Conservation (phyloP, 1,140 invertebrate species). For the Camponotus pennsylvanicus region DNA sequence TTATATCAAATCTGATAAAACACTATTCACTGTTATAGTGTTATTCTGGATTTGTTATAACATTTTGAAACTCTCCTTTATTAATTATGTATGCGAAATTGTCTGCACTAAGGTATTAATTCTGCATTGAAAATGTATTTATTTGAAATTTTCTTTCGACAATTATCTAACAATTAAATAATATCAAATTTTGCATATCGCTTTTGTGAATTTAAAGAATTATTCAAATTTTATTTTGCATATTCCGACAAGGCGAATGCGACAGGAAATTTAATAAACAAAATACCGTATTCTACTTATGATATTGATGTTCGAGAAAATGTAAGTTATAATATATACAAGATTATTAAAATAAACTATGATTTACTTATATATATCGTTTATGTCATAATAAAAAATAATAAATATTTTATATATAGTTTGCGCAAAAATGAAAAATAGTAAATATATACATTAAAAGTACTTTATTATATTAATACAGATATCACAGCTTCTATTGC, state of each 20-base stretch:
- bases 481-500: neutral
- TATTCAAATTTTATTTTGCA: neutral
- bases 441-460: neutral
- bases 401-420: neutral
- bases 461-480: neutral
- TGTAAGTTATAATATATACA: constrained; percentile 10
- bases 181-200: neutral
- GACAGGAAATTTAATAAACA: neutral
- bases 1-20: neutral
- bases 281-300: neutral
- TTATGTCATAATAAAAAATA: no score
- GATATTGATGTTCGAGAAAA: neutral
- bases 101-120: constrained; percentile 26
- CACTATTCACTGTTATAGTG: neutral
- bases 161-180: neutral
- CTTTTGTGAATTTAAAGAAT: neutral
- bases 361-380: no score
- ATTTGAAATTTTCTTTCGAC: no score
- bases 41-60: neutral
- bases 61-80: neutral
- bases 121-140: neutral
- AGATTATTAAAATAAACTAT: no score
- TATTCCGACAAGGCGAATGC: neutral
- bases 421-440: neutral
- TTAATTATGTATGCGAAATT: constrained; percentile 23